Evolutionary conservation across 2,888 invertebrate species (phyloP).

Genomic region (Phengaris arion): DNA sequence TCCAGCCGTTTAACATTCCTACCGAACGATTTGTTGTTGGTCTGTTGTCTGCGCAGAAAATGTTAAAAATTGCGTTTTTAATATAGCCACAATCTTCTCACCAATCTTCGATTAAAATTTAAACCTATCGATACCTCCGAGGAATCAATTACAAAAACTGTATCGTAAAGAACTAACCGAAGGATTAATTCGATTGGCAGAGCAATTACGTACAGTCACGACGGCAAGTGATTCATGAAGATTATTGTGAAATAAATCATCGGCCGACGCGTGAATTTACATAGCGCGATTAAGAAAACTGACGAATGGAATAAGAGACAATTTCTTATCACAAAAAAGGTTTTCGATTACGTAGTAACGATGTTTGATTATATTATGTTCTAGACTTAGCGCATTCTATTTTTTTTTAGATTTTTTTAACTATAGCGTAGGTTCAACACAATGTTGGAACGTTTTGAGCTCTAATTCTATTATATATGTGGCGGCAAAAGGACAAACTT

Average conservation of each 20-base stretch:
- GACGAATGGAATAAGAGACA: slow-evolving; percentile 51
- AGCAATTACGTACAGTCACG: slow-evolving; percentile 76
- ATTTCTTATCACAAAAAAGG: slow-evolving; percentile 39
- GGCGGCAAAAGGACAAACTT: too few relatives aligned
- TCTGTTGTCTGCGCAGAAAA: slow-evolving; percentile 49
- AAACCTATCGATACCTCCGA: slow-evolving; percentile 57
- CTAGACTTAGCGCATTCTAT: background rate
- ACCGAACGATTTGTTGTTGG: slow-evolving; percentile 22
- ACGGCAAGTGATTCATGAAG: slow-evolving; percentile 66
- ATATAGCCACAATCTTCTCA: slow-evolving; percentile 20
- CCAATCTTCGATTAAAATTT: slow-evolving; percentile 34
- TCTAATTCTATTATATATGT: too few relatives aligned
- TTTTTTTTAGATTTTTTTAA: too few relatives aligned
- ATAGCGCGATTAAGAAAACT: slow-evolving; percentile 56
- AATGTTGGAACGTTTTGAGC: too few relatives aligned
- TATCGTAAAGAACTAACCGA: slow-evolving; percentile 67
- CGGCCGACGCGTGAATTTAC: slow-evolving; percentile 61
- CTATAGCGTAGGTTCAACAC: too few relatives aligned
- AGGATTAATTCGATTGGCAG: slow-evolving; percentile 75
- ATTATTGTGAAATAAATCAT: slow-evolving; percentile 67
- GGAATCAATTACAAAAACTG: slow-evolving; percentile 74
- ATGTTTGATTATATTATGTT: background rate
- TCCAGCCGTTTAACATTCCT: too few relatives aligned
- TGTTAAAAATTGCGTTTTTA: slow-evolving; percentile 32
- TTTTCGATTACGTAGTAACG: background rate